These are phyloP conservation scores for Dreissena polymorpha DNA, from an alignment of 1,140 invertebrate species.

Conservation along the genomic window DNA sequence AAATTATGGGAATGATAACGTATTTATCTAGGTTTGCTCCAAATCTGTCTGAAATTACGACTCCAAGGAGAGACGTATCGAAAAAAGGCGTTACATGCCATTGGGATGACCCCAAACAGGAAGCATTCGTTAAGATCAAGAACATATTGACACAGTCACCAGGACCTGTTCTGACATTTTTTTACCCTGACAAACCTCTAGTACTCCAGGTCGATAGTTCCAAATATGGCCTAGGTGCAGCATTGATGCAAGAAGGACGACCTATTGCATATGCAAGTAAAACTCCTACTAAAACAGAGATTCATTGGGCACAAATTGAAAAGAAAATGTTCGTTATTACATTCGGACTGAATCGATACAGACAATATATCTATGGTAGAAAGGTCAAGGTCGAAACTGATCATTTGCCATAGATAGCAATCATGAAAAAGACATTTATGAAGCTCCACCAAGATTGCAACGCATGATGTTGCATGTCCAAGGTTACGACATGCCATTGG, in stretches of 20 bases:
- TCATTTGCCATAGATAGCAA: not conserved
- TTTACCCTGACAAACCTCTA: constrained; percentile 14
- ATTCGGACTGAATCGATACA: not conserved
- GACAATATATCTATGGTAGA: constrained; percentile 9
- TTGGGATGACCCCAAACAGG: constrained; percentile 20
- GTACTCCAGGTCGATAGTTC: not conserved
- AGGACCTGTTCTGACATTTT: constrained; percentile 27
- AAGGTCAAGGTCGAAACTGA: constrained; percentile 16
- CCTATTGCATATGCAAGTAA: constrained; percentile 18
- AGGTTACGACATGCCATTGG: constrained; percentile 71
- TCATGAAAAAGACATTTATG: constrained; percentile 38
- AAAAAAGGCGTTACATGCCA: not conserved
- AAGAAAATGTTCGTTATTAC: constrained; percentile 77
- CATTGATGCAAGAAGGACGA: constrained; percentile 3
- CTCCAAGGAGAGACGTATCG: constrained; percentile 6
- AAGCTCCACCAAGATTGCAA: constrained; percentile 47
- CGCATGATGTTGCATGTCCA: constrained; percentile 73
- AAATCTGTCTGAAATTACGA: constrained; percentile 15
- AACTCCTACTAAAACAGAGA: constrained; percentile 61
- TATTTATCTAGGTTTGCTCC: constrained; percentile 18
- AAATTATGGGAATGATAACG: constrained; percentile 74
- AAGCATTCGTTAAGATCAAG: constrained; percentile 43
- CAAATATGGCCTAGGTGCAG: not conserved
- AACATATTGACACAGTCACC: constrained; percentile 11
- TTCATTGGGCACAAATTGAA: constrained; percentile 80